A percentile compares a stretch with the other conserved stretches of the same genome.
These are phyloP conservation scores for Ips nitidus DNA, from an alignment of 1,140 invertebrate genomes.

Conservation along the genomic window DNA sequence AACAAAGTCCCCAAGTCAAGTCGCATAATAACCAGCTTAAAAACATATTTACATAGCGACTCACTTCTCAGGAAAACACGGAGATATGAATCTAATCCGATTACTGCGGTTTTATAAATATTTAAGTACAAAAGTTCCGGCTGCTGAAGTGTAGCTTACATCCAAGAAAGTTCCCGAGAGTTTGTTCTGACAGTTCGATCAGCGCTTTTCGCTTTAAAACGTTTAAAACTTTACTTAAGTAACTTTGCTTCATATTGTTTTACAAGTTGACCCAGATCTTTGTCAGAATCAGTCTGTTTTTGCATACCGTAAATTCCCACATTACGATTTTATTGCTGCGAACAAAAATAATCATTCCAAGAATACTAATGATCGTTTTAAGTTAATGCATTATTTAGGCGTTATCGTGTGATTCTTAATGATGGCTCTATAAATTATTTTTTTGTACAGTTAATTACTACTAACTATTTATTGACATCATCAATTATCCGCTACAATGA, in stretches of 20 bases:
- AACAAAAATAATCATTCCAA: no score
- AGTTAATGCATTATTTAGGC: no score
- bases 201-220: conserved; percentile 6
- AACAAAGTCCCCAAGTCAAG: background rate
- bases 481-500: no score
- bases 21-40: conserved; percentile 19
- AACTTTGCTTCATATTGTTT: background rate
- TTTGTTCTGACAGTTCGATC: conserved; percentile 15
- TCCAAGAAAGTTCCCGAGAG: conserved; percentile 6
- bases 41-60: background rate
- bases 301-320: no score
- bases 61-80: conserved; percentile 5
- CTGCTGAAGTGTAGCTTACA: conserved; percentile 18
- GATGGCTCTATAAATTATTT: no score
- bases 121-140: conserved; percentile 23
- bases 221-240: conserved; percentile 4
- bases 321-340: no score
- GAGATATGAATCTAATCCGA: conserved; percentile 30
- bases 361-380: no score
- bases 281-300: no score
- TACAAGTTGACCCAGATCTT: no score
- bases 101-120: conserved; percentile 34
- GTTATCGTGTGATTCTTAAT: no score
- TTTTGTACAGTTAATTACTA: no score
- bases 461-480: no score